phyloP scores from a whole-genome alignment of 2,888 invertebrate species.

The Prosopocoilus inquinatus region DNA sequence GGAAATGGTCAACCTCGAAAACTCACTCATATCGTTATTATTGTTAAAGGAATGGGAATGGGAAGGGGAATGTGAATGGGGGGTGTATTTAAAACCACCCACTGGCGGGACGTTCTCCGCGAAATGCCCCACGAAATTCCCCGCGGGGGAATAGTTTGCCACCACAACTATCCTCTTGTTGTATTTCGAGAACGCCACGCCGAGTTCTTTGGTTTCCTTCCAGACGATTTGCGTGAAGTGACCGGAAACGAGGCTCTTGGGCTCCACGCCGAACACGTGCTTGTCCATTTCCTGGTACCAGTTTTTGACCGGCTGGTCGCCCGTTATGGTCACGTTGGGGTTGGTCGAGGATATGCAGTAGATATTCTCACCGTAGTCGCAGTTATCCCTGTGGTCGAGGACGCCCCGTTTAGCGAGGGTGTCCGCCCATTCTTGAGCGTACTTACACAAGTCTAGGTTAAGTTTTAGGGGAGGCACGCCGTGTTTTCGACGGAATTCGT shows the following conservation, averaged over 20 bases:
- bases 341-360: slow-evolving; percentile 69
- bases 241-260: slow-evolving; percentile 62
- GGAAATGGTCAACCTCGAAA: slow-evolving; percentile 33
- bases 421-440: slow-evolving; percentile 56
- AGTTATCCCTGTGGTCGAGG: slow-evolving; percentile 58
- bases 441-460: slow-evolving; percentile 55
- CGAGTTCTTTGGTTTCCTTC: slow-evolving; percentile 71
- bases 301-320: slow-evolving; percentile 67
- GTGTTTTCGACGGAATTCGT: slow-evolving; percentile 57
- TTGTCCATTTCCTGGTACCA: slow-evolving; percentile 78
- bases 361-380: slow-evolving; percentile 65
- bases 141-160: slow-evolving; percentile 86
- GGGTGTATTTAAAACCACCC: slow-evolving; percentile 37
- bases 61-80: no score
- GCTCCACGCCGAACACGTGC: slow-evolving; percentile 67
- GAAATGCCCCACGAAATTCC: slow-evolving; percentile 76
- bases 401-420: slow-evolving; percentile 54
- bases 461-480: slow-evolving; percentile 58
- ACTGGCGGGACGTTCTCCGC: slow-evolving; percentile 69
- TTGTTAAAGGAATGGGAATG: slow-evolving; percentile 44
- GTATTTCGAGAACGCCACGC: slow-evolving; percentile 68
- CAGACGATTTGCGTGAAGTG: slow-evolving; percentile 81
- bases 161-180: slow-evolving; percentile 79
- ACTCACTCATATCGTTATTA: slow-evolving; percentile 47
- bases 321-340: slow-evolving; percentile 62